Evolutionary conservation across 2,888 invertebrate species (phyloP), one percentile per base, ranked within the genome.

Genomic region (Leistus spinibarbis): DNA sequence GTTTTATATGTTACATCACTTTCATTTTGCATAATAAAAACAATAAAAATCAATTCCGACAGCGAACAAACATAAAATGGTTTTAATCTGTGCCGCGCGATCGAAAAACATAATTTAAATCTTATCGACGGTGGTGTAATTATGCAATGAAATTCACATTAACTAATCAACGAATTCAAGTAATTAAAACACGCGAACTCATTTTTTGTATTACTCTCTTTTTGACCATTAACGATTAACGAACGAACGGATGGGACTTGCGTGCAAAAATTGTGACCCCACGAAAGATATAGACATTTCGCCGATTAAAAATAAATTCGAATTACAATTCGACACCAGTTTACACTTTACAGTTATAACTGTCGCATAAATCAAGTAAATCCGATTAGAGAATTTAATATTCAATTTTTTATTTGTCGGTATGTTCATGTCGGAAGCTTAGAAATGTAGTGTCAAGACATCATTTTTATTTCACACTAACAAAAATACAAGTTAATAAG

Each of bases 151-250:
- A 64, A 64, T 64, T 64, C 64, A 27, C 64, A 64, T 72, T 72
- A 64, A 57, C 72, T 72, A 72, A 72, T 72, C 72, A 72, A 72
- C 72, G 56, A 66, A n/a, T n/a, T n/a, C n/a, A 57, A 72, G 27
- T 66, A 72, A 64, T 27, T 24, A 64, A 64, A 16, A 20, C 60
- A 60, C 60, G 60, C 60, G 22, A 60, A 60, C 60, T 60, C 40
- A 40, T 13, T 40, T 40, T 40, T 40, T 10, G 1, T 40, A 7
- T 40, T 40, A 24, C 24, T 40, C 40, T 40, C 40, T 40, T 40
- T 40, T 40, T 40, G 40, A 40, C 40, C 40, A 5, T 40, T 40
- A 2, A 2, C 40, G n/a, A n/a, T n/a, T n/a, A n/a, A n/a, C n/a
- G n/a, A n/a, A n/a, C n/a, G 40, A 40, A 40, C 40, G 40, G 40